Base-by-base conservation (phyloP, 2,888 invertebrate species). In the Beris chalybata region DNA sequence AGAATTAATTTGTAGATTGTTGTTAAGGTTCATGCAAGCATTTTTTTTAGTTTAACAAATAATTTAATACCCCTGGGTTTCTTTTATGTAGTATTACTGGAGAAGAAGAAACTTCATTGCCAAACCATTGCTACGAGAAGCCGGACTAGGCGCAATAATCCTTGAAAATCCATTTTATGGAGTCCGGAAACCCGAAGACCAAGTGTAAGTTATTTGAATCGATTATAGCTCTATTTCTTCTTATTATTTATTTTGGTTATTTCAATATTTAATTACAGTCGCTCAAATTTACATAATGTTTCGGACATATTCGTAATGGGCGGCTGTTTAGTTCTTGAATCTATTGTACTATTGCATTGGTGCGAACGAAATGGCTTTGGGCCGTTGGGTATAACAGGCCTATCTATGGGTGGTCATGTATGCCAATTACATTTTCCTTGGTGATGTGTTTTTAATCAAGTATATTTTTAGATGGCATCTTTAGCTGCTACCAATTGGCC, bases 241-340 rank as follows among this genome's bases (percentile, higher is more conserved):
- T 65, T 43, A n/a, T 45, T 47, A 45, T 65, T 38, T 68, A n/a
- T 52, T 9, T 69, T 66, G 38, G 47, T 61, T 31, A 48, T 30
- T 55, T 65, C 47, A 29, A 9, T 45, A 30, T 59, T 70, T 65
- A 54, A 71, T 74, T 76, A 47, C 79, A 93, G 92, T 68, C 89
- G 96, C 44, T 97, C 97, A 2, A 90, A 92, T 74, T 86, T 99
- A 59, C 92, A 92, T 78, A 93, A 97, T 82, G 97, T 98, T 4
- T 93, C 95, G 22, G 98, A 99, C 79, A 91, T 99, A 77, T 97
- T 99, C 84, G 93, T 98, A 71, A 99, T 99, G 98, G 98, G 98
- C 66, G 97, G 95, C 52, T 95, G 97, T 76, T 83, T 99, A 67
- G 92, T 98, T 70, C 85, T 97, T 74, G 99, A 99, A 83, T 91